These are phyloP conservation scores for Sebastes hubbsi DNA, from an alignment of 2,797 vertebrate genomes.

Conservation along the genomic window DNA sequence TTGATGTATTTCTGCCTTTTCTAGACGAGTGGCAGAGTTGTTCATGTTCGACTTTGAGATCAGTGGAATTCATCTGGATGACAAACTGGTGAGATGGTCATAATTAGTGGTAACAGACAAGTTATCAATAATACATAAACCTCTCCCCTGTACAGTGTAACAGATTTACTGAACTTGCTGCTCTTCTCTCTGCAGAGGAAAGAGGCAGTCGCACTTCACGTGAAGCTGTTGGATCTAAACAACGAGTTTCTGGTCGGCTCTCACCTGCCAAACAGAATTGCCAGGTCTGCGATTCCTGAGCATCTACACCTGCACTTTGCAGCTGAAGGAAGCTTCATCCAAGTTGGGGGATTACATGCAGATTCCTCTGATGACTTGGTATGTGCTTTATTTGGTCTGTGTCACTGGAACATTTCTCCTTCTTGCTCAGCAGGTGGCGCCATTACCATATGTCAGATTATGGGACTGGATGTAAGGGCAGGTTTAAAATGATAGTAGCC, in stretches of 20 bases:
- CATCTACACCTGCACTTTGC: slow-evolving; percentile 87
- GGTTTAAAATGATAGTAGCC: neutral
- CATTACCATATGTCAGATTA: neutral
- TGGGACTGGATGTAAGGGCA: neutral
- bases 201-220: slow-evolving; percentile 90
- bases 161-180: neutral
- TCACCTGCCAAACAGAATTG: slow-evolving; percentile 91
- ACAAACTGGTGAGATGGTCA: slow-evolving; percentile 87
- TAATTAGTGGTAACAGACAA: neutral
- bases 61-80: slow-evolving; percentile 97
- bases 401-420: neutral
- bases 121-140: neutral
- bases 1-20: slow-evolving; percentile 29
- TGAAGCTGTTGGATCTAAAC: slow-evolving; percentile 92
- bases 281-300: slow-evolving; percentile 86
- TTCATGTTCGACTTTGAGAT: slow-evolving; percentile 99
- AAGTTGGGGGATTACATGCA: slow-evolving; percentile 89
- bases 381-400: slow-evolving; percentile 36
- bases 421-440: slow-evolving; percentile 61
- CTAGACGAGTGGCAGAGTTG: slow-evolving; percentile 94
- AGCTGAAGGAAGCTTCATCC: slow-evolving; percentile 85
- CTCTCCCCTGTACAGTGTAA: neutral
- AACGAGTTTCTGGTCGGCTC: slow-evolving; percentile 89
- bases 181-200: slow-evolving; percentile 83
- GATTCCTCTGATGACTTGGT: slow-evolving; percentile 92